Base-by-base conservation (phyloP, 2,888 invertebrate genomes). In the Mystacides longicornis region DNA sequence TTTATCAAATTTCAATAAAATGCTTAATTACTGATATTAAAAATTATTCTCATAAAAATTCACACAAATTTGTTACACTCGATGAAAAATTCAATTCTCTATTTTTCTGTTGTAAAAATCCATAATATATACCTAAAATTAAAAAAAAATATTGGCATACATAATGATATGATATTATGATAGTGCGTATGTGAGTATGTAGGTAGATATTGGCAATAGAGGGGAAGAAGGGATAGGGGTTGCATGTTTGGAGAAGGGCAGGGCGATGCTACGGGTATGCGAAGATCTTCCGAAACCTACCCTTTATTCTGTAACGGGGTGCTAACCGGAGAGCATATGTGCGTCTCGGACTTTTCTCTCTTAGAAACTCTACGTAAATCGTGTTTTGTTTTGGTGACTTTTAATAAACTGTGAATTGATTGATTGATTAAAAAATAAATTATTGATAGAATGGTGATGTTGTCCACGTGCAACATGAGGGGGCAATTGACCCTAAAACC, bases 241-340 rank as follows among this genome's bases (percentile, higher is more conserved):
- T 61, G 54, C 53, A 57, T 61, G 55, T 54, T 57, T 60, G 59
- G 49, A 58, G 53, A 61, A 58, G 54, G 58, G 52, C 59, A 63
- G 60, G 52, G 54, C 56, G 56, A 54, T 42, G 47, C 46, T 33
- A 21, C 45, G 47, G 53, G 46, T 42, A 37, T 27, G 20, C 27
- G 43, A 43, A 42, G 18, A 43, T 51, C 52, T 37, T 27, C 20
- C 54, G 21, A 52, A 23, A 52, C 42, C 49, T 56, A 60, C 60
- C 60, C 60, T 60, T 56, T 58, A 60, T 60, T 60, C 60, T 56
- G 49, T 58, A 58, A 59, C 58, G 60, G 60, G 60, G 58, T 60
- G 60, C 46, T 57, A 37, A 47, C 46, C 56, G 51, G 43, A 60
- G 50, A 64, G 62, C 64, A 76, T 76, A 75, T 74, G 74, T 73